These are phyloP conservation scores for Champsocephalus gunnari DNA, from an alignment of 2,797 vertebrate genomes.

Conservation along the genomic window DNA sequence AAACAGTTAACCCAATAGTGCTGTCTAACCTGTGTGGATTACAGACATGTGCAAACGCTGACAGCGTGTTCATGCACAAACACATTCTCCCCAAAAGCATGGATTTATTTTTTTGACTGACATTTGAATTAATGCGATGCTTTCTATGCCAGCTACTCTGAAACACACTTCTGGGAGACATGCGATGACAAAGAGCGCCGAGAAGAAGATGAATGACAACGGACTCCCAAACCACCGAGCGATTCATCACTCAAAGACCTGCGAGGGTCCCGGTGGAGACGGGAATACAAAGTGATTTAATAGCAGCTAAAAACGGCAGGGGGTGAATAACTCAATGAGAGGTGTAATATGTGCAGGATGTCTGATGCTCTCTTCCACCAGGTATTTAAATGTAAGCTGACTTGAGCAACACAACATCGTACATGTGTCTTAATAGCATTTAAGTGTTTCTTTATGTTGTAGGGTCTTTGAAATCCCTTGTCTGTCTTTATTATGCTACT, in stretches of 20 bases:
- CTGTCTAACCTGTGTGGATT: constrained; percentile 17
- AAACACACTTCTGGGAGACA: constrained; percentile 45
- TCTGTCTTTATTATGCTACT: no score
- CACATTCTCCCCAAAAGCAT: not conserved
- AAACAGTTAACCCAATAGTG: constrained; percentile 29
- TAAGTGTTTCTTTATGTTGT: not conserved
- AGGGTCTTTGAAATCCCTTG: not conserved
- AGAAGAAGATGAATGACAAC: constrained; percentile 64
- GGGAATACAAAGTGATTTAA: constrained; percentile 14
- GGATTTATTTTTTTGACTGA: constrained; percentile 50
- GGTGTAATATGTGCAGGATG: constrained; percentile 14
- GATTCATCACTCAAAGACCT: constrained; percentile 38
- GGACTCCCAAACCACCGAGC: constrained; percentile 48
- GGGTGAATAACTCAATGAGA: constrained; percentile 20
- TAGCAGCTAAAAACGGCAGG: constrained; percentile 26
- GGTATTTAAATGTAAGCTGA: not conserved
- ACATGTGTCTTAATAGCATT: not conserved
- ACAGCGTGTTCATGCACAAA: constrained; percentile 37
- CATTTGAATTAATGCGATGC: constrained; percentile 57
- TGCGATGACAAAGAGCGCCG: constrained; percentile 35
- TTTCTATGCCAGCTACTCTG: constrained; percentile 38
- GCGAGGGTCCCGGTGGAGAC: constrained; percentile 42
- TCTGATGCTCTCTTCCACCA: constrained; percentile 8
- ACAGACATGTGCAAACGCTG: constrained; percentile 11
- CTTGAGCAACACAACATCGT: not conserved